These are phyloP conservation scores for Neosilurus mollespiculum DNA, from an alignment of 2,797 vertebrate genomes.

Conservation along the genomic window DNA sequence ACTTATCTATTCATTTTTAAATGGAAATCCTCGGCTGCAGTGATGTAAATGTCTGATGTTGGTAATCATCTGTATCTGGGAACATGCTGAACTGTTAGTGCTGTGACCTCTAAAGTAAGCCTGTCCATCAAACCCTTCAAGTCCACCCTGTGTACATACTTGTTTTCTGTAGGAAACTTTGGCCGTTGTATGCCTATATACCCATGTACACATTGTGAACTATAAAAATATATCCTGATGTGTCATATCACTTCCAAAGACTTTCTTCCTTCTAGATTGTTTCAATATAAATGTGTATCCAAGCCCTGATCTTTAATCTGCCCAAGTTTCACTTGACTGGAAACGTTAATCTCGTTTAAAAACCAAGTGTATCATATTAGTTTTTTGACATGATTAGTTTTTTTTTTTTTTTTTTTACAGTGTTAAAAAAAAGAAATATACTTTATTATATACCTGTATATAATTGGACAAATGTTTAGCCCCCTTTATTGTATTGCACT, in stretches of 20 bases:
- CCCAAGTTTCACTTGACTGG: constrained; percentile 43
- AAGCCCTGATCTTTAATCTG: neutral
- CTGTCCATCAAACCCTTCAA: neutral
- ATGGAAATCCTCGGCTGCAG: neutral
- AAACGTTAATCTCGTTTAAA: constrained; percentile 25
- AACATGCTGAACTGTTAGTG: neutral
- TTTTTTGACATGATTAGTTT: constrained; percentile 29
- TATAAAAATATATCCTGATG: neutral
- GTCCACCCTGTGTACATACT: constrained; percentile 6
- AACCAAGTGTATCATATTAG: constrained; percentile 30
- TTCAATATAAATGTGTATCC: neutral
- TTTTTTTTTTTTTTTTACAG: constrained; percentile 37
- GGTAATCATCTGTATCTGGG: neutral
- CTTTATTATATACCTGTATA: constrained; percentile 59
- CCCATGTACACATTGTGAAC: neutral
- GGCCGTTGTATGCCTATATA: neutral
- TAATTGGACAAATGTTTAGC: constrained; percentile 55
- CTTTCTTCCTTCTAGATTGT: constrained; percentile 15
- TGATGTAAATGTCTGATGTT: neutral
- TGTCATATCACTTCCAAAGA: constrained; percentile 31
- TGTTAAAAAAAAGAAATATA: constrained; percentile 44
- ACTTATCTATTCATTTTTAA: neutral
- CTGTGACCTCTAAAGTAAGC: neutral
- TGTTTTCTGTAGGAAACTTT: neutral
- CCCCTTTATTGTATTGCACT: constrained; percentile 63